These are phyloP conservation scores for Dendrophyllia cribrosa DNA, from an alignment of 64 coral and sea anemone genomes.

Conservation along the genomic window DNA sequence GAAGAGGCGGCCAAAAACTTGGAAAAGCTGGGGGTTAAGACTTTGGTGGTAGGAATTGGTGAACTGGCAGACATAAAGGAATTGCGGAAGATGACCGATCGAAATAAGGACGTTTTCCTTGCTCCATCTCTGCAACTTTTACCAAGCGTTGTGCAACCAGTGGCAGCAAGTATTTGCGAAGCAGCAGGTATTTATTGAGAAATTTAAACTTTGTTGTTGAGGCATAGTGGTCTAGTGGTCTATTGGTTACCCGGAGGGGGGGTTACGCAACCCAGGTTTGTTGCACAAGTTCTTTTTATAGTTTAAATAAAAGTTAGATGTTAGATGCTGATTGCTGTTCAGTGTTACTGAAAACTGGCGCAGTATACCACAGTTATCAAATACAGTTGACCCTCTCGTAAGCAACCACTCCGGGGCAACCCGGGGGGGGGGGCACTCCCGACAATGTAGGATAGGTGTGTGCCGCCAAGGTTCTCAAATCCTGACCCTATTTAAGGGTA, in stretches of 20 bases:
- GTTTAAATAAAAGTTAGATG: too few relatives aligned
- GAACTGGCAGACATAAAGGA: conserved; percentile 9
- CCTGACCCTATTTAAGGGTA: too few relatives aligned
- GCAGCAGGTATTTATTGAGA: conserved; percentile 50
- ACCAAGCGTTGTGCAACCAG: conserved; percentile 3
- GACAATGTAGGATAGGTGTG: too few relatives aligned
- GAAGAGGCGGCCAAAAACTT: conserved; percentile 1
- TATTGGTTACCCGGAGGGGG: too few relatives aligned
- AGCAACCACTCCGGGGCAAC: too few relatives aligned
- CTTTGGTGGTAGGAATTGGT: conserved; percentile 70
- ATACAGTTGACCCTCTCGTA: too few relatives aligned
- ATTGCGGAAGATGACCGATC: conserved; percentile 27
- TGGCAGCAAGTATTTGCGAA: conserved; percentile 44
- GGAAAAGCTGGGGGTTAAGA: conserved; percentile 14
- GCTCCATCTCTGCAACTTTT: neutral
- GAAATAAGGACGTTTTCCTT: conserved; percentile 47
- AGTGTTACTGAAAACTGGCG: neutral
- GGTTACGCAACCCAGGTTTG: too few relatives aligned
- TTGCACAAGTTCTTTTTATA: too few relatives aligned
- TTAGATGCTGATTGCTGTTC: neutral
- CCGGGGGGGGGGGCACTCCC: too few relatives aligned
- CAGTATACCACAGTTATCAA: too few relatives aligned
- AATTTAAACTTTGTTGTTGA: neutral
- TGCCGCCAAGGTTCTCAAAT: too few relatives aligned
- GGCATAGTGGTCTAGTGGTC: too few relatives aligned